Evolutionary conservation across 2,113 vertebrate species (phyloP).

Genomic region (Calidris pygmaea): DNA sequence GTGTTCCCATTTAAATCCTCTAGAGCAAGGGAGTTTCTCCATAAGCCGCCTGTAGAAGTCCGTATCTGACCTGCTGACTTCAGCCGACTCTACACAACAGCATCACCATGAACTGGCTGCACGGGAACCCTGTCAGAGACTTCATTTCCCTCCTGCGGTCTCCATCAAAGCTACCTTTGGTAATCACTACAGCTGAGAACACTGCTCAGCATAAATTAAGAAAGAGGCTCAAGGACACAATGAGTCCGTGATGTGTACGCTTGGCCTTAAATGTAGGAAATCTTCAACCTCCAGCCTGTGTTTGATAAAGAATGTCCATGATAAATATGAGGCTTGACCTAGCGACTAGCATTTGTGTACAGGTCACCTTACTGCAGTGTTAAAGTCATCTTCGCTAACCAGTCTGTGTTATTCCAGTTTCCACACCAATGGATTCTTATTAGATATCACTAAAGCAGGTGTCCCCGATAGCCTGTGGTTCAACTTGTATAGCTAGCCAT

Average conservation of each 20-base stretch:
- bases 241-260: neutral
- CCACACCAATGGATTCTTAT: neutral
- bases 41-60: neutral
- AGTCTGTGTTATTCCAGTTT: neutral
- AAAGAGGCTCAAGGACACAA: slow-evolving; percentile 9
- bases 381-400: neutral
- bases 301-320: neutral
- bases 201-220: slow-evolving; percentile 44
- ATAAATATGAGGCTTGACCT: neutral
- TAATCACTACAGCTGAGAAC: slow-evolving; percentile 32
- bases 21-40: slow-evolving; percentile 24
- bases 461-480: neutral
- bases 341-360: neutral
- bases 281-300: neutral
- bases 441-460: neutral
- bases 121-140: slow-evolving; percentile 36
- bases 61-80: slow-evolving; percentile 29
- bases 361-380: neutral
- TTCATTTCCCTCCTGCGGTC: slow-evolving; percentile 33
- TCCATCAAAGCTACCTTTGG: slow-evolving; percentile 45
- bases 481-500: neutral
- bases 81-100: slow-evolving; percentile 2
- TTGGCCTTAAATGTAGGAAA: neutral
- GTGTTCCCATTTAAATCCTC: slow-evolving; percentile 44
- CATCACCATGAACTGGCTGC: neutral